Evolutionary conservation across 2,797 vertebrate species (phyloP).

Genomic region (Chelon labrosus): DNA sequence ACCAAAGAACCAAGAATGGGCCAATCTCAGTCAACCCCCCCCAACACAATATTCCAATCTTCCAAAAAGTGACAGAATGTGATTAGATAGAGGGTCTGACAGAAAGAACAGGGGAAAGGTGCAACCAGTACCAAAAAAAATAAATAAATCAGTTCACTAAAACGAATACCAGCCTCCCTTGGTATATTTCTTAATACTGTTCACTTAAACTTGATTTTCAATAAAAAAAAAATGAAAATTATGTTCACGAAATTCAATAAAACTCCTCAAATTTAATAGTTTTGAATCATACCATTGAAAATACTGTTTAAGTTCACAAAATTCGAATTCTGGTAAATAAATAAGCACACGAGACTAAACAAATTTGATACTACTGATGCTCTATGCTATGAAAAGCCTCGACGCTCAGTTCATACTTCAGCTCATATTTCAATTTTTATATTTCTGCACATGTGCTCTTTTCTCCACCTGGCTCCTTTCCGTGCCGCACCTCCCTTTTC

Average conservation of each 20-base stretch:
- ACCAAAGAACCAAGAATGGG: slow-evolving; percentile 61
- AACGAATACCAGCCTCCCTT: background rate
- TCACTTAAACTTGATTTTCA: background rate
- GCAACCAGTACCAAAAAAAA: slow-evolving; percentile 19
- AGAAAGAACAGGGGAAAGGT: slow-evolving; percentile 22
- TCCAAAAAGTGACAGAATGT: slow-evolving; percentile 51
- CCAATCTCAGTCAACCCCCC: slow-evolving; percentile 39
- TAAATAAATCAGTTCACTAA: background rate
- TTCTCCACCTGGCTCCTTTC: background rate
- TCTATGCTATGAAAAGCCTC: background rate
- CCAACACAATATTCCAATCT: background rate
- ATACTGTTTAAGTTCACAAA: no score
- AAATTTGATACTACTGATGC: background rate
- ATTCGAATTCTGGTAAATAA: no score
- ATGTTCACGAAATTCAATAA: slow-evolving; percentile 2
- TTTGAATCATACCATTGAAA: background rate
- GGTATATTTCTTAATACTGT: background rate
- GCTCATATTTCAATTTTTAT: background rate
- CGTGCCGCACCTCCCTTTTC: slow-evolving; percentile 3
- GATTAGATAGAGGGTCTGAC: slow-evolving; percentile 30
- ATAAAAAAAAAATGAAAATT: background rate
- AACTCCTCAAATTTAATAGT: background rate
- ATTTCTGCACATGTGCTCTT: background rate
- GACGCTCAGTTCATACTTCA: background rate
- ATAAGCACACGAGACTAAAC: no score